These are phyloP conservation scores for Diaprepes abbreviatus DNA, from an alignment of 2,888 invertebrate genomes.

Conservation along the genomic window DNA sequence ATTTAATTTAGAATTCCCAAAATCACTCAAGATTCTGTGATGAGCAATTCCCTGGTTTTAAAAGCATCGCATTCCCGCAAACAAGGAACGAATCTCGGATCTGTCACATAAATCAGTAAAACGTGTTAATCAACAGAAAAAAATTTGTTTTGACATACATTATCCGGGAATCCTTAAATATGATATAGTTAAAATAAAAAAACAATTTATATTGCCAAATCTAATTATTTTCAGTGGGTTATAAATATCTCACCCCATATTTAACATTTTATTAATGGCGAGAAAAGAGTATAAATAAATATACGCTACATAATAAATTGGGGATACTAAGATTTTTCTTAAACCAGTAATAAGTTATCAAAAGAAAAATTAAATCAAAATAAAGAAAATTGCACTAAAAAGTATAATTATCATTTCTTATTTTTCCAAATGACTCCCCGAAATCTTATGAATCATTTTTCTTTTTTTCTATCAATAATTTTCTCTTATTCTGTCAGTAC, in stretches of 20 bases:
- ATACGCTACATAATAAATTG: too few species aligned
- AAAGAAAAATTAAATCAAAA: too few species aligned
- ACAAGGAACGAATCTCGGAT: constrained; percentile 18
- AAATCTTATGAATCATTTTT: too few species aligned
- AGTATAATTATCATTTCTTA: too few species aligned
- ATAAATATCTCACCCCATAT: not conserved
- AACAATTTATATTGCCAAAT: constrained; percentile 21
- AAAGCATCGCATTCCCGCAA: not conserved
- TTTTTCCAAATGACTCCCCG: too few species aligned
- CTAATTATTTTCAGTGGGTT: not conserved
- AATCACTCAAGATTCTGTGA: not conserved
- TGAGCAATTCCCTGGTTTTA: not conserved
- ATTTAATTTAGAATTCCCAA: constrained; percentile 3
- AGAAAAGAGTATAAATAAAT: too few species aligned
- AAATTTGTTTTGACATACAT: constrained; percentile 28
- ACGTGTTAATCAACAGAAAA: constrained; percentile 30
- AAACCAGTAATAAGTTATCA: too few species aligned
- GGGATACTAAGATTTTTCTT: too few species aligned
- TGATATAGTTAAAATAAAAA: constrained; percentile 22
- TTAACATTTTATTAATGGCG: not conserved
- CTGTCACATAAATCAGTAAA: constrained; percentile 24
- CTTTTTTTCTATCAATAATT: too few species aligned
- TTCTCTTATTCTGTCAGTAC: too few species aligned
- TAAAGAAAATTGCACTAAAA: too few species aligned
- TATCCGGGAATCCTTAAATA: not conserved